Evolutionary conservation across 2,888 invertebrate genomes (phyloP), one percentile per base, ranked within the genome.

Genomic region (Agrochola lychnidis): DNA sequence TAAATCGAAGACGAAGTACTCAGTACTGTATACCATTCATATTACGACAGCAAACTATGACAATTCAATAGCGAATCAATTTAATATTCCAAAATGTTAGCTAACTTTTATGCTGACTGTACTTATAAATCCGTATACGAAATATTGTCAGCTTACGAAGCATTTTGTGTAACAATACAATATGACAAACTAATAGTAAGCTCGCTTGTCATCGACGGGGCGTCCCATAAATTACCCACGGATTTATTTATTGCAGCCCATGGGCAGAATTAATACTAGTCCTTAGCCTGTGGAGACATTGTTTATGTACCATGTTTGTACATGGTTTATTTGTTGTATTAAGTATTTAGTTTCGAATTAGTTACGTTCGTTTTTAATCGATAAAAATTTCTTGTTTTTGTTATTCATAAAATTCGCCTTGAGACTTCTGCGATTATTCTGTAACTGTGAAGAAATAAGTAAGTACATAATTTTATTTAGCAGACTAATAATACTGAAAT

Each of bases 191-290:
- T 83, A 83, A 82, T 85, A 78, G 70, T 71, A 25, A 73, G 82
- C 71, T 68, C 40, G 69, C 59, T 73, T 81, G 82, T 76, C 82
- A 73, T 68, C 83, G 64, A 22, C 77, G 87, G 78, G 76, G 74
- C 62, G 81, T 71, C 76, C 76, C 69, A 78, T 85, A 77, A 62
- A 84, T 84, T 79, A 76, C 70, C 59, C 30, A 66, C 45, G 64
- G 82, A 79, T 78, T 81, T 87, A 88, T 88, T 87, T 87, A 88
- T 88, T 79, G 64, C 79, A 59, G n/a, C 22, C 63, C 79, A 79
- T 83, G 68, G 79, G 67, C 66, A 63, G 78, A 73, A 79, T 85
- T 88, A 83, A 88, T 85, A 48, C 71, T 30, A 70, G 79, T 76
- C 68, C 59, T 88, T 78, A 72, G 66, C 40, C 42, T 75, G 70